A percentile compares a stretch with the other conserved stretches of the same genome.
phyloP scores from a whole-genome alignment of 2,113 vertebrate species.

The Alligator sinensis region DNA sequence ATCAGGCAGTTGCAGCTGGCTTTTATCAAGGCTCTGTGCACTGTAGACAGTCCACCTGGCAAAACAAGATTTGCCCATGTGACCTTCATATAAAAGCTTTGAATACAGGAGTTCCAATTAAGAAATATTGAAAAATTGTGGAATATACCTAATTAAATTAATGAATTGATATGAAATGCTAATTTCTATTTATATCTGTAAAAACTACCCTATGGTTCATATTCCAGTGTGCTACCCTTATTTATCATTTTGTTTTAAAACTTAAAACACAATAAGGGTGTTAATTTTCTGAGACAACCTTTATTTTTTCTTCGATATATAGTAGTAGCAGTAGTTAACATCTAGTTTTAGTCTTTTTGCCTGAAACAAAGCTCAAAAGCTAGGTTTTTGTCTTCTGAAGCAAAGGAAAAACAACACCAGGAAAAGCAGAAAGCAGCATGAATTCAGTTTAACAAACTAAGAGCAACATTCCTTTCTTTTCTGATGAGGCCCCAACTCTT shows the following conservation, averaged over 20 bases:
- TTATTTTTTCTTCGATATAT: neutral
- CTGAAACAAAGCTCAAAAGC: conserved; percentile 63
- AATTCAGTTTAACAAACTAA: conserved; percentile 32
- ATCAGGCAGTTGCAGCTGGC: conserved; percentile 88
- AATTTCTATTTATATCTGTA: conserved; percentile 71
- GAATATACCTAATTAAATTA: conserved; percentile 74
- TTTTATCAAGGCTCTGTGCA: conserved; percentile 86
- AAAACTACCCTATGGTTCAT: conserved; percentile 32
- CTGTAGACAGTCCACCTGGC: conserved; percentile 87
- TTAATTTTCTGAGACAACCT: conserved; percentile 36
- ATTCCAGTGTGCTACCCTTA: conserved; percentile 29
- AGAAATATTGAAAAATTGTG: conserved; percentile 75
- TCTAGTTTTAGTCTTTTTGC: conserved; percentile 35
- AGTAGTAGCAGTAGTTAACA: neutral
- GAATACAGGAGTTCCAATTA: conserved; percentile 79
- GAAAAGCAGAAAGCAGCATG: conserved; percentile 25
- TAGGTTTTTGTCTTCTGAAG: conserved; percentile 44
- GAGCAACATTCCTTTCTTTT: conserved; percentile 52
- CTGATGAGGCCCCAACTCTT: conserved; percentile 35
- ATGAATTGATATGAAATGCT: conserved; percentile 65
- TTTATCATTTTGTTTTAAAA: conserved; percentile 69
- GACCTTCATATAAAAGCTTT: conserved; percentile 83
- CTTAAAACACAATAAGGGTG: conserved; percentile 38
- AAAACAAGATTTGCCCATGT: conserved; percentile 87
- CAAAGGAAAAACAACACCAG: neutral